Percentiles rank a stretch among this genome's conserved stretches.
Evolutionary conservation across 2,888 invertebrate species (phyloP).

Genomic region (Autographa pulchrina): DNA sequence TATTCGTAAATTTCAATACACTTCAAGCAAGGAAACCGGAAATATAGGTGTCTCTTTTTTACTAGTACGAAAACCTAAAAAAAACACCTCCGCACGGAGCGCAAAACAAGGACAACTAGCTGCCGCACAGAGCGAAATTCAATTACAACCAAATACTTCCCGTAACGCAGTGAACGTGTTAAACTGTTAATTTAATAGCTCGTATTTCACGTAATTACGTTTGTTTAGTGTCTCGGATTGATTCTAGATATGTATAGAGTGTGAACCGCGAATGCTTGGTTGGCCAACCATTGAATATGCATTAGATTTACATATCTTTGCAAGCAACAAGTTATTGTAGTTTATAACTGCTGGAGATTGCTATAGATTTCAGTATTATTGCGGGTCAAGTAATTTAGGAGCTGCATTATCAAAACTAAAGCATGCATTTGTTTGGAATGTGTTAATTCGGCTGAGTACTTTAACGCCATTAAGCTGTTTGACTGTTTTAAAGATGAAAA

Average conservation of each 20-base stretch:
- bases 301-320: constrained; percentile 41
- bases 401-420: background rate
- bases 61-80: no score
- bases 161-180: no score
- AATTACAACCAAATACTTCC: no score
- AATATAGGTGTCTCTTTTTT: no score
- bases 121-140: no score
- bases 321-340: constrained; percentile 38
- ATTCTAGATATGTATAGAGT: constrained; percentile 27
- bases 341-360: constrained; percentile 28
- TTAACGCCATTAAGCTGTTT: background rate
- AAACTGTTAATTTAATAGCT: constrained; percentile 63
- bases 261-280: constrained; percentile 15
- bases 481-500: background rate
- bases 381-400: background rate
- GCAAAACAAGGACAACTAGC: no score
- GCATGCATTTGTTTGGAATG: constrained; percentile 3
- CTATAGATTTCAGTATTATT: constrained; percentile 16
- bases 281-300: constrained; percentile 30
- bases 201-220: constrained; percentile 66
- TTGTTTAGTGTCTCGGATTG: constrained; percentile 56
- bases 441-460: background rate
- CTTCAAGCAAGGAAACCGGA: no score
- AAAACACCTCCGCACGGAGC: no score
- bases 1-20: no score